Evolutionary conservation across 2,797 vertebrate species (phyloP).

Genomic region (Emys orbicularis): DNA sequence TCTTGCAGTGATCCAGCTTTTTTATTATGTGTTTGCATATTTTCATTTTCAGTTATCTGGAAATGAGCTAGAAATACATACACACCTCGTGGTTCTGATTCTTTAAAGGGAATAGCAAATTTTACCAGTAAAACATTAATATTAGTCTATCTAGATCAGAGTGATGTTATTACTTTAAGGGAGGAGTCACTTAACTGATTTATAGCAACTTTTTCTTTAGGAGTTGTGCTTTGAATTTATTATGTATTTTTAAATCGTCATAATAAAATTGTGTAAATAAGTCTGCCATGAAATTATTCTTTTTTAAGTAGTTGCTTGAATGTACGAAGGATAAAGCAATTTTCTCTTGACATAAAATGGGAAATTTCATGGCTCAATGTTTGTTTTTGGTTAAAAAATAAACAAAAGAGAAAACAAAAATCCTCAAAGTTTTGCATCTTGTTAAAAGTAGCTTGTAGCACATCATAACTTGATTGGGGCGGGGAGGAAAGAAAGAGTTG

Average conservation of each 20-base stretch:
- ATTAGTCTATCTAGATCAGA: conserved; percentile 70
- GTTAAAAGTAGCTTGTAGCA: conserved; percentile 62
- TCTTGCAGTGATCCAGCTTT: neutral
- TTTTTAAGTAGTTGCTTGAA: conserved; percentile 74
- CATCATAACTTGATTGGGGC: conserved; percentile 67
- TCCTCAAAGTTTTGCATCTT: conserved; percentile 64
- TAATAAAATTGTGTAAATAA: conserved; percentile 70
- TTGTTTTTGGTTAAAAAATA: conserved; percentile 70
- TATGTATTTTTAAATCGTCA: conserved; percentile 65
- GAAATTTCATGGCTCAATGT: conserved; percentile 66
- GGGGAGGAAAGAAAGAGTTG: conserved; percentile 48
- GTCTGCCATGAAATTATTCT: conserved; percentile 67
- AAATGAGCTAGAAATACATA: conserved; percentile 49
- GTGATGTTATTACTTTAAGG: conserved; percentile 55
- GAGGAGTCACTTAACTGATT: conserved; percentile 70
- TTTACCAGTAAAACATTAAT: conserved; percentile 41
- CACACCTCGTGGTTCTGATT: neutral
- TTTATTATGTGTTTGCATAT: conserved; percentile 44
- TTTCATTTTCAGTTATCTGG: conserved; percentile 55
- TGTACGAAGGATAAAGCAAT: conserved; percentile 54
- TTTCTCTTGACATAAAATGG: conserved; percentile 73
- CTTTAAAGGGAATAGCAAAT: conserved; percentile 43
- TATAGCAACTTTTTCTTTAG: conserved; percentile 64
- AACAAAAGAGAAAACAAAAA: conserved; percentile 71
- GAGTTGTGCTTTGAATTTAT: conserved; percentile 59